Percentiles rank a stretch among this genome's conserved stretches.
These are phyloP conservation scores for Corythornis madagascariensis DNA, from an alignment of 2,113 vertebrate genomes.

Conservation along the genomic window DNA sequence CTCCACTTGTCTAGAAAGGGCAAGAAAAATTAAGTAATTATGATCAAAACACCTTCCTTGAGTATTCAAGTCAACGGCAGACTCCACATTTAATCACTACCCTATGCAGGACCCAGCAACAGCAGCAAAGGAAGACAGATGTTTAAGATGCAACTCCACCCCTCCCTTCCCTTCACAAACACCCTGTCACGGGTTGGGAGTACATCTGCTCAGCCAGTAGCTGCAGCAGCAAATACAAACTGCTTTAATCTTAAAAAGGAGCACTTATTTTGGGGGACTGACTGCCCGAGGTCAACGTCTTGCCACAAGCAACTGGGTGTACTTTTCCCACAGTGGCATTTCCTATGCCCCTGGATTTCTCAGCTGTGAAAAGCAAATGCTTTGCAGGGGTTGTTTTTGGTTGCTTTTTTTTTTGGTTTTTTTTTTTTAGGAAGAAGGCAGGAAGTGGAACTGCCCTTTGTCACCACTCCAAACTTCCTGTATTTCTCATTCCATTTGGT, in stretches of 20 bases:
- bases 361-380: slow-evolving; percentile 4
- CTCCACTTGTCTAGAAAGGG: slow-evolving; percentile 86
- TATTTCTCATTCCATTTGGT: neutral
- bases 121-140: slow-evolving; percentile 20
- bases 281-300: neutral
- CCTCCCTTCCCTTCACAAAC: slow-evolving; percentile 29
- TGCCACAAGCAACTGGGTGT: slow-evolving; percentile 1
- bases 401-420: neutral
- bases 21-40: neutral
- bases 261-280: neutral
- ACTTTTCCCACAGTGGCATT: neutral
- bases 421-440: neutral
- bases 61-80: neutral
- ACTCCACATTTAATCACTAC: neutral
- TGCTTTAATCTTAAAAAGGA: slow-evolving; percentile 14
- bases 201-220: slow-evolving; percentile 4
- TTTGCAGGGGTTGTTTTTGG: neutral
- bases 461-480: neutral
- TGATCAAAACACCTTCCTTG: neutral
- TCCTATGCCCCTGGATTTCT: slow-evolving; percentile 12
- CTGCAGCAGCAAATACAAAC: slow-evolving; percentile 19
- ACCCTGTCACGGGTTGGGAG: slow-evolving; percentile 5
- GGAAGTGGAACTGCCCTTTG: slow-evolving; percentile 25
- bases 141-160: slow-evolving; percentile 37
- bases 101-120: neutral